Conservation (phyloP, 2,888 invertebrate species). For the Ypsolopha sequella region DNA sequence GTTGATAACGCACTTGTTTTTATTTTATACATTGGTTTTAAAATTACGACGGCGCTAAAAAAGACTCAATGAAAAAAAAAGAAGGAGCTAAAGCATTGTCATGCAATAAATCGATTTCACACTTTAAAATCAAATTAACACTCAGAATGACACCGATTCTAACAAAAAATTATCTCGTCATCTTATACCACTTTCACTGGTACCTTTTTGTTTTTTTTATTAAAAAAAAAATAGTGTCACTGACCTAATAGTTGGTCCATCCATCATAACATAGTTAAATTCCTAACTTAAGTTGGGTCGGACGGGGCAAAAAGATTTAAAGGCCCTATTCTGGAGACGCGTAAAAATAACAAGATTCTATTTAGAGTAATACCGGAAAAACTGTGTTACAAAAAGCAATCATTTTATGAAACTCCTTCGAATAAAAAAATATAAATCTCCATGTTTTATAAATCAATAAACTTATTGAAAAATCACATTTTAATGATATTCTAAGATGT, state of each 20-base stretch:
- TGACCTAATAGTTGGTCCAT: constrained; percentile 11
- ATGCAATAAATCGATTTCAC: not conserved
- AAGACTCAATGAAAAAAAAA: too few relatives aligned
- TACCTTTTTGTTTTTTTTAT: not conserved
- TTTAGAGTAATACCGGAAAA: too few relatives aligned
- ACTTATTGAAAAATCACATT: too few relatives aligned
- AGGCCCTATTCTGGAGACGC: not conserved
- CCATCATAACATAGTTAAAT: constrained; percentile 13
- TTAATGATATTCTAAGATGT: too few relatives aligned
- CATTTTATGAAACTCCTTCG: too few relatives aligned
- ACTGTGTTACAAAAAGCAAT: too few relatives aligned
- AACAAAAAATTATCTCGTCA: not conserved
- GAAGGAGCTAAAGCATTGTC: too few relatives aligned
- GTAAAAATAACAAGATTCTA: not conserved
- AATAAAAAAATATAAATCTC: too few relatives aligned
- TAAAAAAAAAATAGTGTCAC: constrained; percentile 10
- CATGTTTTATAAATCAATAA: too few relatives aligned
- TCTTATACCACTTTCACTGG: not conserved
- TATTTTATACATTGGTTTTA: too few relatives aligned
- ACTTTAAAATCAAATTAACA: not conserved
- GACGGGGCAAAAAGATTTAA: constrained; percentile 2
- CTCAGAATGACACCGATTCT: not conserved
- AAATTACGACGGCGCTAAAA: too few relatives aligned
- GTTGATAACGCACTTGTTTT: too few relatives aligned
- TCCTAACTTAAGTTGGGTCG: constrained; percentile 6